These are phyloP conservation scores for Caenorhabditis sulstoni DNA, from an alignment of 2,888 invertebrate species.

Conservation along the genomic window DNA sequence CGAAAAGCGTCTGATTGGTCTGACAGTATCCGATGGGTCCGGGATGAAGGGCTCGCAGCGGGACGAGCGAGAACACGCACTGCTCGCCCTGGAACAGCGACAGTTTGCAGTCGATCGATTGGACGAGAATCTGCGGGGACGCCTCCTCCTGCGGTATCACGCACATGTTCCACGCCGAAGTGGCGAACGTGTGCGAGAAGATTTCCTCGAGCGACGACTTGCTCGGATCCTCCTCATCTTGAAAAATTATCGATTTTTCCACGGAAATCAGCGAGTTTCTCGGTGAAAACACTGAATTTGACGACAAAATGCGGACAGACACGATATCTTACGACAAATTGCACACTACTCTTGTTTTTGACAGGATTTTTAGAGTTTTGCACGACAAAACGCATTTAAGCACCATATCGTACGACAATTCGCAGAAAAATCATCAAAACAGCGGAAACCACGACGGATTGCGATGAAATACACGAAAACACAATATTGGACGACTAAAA, in stretches of 20 bases:
- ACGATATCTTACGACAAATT: no score
- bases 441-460: not conserved
- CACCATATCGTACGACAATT: no score
- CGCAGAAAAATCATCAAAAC: not conserved
- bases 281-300: not conserved
- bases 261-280: not conserved
- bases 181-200: conserved; percentile 57
- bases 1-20: conserved; percentile 47
- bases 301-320: not conserved
- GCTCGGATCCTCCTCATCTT: not conserved
- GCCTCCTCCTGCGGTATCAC: conserved; percentile 23
- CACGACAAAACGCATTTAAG: no score
- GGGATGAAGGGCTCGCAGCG: conserved; percentile 63
- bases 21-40: conserved; percentile 63
- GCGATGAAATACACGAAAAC: not conserved
- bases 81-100: conserved; percentile 63
- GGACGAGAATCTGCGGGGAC: conserved; percentile 57
- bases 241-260: not conserved
- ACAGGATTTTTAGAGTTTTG: no score
- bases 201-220: conserved; percentile 50
- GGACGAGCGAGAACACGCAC: conserved; percentile 56
- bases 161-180: conserved; percentile 66
- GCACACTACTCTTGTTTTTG: no score
- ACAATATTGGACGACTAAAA: no score
- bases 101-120: conserved; percentile 65